Conservation (phyloP, 2,888 invertebrate species). For the Tupiocoris notatus region DNA sequence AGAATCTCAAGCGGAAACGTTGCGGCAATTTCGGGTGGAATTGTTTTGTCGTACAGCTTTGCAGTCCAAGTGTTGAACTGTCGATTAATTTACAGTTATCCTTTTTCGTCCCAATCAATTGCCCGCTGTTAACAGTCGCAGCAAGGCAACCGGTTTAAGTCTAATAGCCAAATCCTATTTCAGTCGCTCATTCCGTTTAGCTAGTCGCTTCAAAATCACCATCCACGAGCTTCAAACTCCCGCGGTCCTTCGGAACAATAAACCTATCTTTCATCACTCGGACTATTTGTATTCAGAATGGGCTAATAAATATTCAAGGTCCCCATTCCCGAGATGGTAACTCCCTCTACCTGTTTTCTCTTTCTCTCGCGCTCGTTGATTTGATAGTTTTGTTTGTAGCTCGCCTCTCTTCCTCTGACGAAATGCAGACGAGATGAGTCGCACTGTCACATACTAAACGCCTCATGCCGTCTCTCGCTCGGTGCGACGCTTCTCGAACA, state of each 20-base stretch:
- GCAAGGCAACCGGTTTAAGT: too few species aligned
- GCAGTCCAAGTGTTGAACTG: too few species aligned
- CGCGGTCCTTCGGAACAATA: background rate
- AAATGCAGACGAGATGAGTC: background rate
- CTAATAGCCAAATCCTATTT: too few species aligned
- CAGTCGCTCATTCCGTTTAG: too few species aligned
- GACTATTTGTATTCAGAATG: conserved; percentile 9
- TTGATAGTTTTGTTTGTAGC: background rate
- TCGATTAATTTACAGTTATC: too few species aligned
- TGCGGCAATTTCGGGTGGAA: too few species aligned
- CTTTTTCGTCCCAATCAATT: too few species aligned
- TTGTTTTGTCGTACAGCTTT: too few species aligned
- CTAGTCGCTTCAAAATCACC: background rate
- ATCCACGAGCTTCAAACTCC: background rate
- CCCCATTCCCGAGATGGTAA: background rate
- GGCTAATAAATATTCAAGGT: conserved; percentile 17
- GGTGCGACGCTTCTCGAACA: too few species aligned
- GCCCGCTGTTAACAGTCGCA: too few species aligned
- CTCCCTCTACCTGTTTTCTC: background rate
- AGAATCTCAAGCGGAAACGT: too few species aligned
- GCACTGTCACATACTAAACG: background rate
- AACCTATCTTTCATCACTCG: conserved; percentile 6
- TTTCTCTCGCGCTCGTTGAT: background rate
- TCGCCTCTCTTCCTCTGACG: background rate
- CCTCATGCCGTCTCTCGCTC: too few species aligned